Percentiles rank a stretch among this genome's conserved stretches.
phyloP scores from a whole-genome alignment of 2,888 invertebrate species.

The Thymelicus lineola region DNA sequence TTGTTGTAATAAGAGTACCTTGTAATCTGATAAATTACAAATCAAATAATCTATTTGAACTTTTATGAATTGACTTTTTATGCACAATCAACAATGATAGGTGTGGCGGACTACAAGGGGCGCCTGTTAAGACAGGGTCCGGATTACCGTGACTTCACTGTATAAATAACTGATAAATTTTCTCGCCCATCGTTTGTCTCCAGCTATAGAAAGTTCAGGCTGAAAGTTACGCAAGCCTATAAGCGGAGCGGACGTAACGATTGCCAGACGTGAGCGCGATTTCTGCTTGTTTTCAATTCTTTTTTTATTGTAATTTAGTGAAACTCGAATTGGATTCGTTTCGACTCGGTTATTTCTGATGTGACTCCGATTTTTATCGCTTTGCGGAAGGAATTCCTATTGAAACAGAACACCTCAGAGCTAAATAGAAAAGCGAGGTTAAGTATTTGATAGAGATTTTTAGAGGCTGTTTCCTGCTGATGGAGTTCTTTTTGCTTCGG shows the following conservation, averaged over 20 bases:
- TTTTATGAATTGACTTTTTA: too few relatives aligned
- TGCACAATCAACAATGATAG: too few relatives aligned
- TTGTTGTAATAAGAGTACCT: too few relatives aligned
- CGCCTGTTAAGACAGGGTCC: too few relatives aligned
- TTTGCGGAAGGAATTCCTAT: conserved; percentile 15
- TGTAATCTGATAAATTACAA: too few relatives aligned
- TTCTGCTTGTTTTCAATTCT: conserved; percentile 47
- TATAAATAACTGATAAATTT: too few relatives aligned
- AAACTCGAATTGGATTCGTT: conserved; percentile 43
- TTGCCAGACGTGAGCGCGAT: conserved; percentile 41
- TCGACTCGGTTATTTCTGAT: conserved; percentile 36
- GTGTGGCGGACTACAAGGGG: too few relatives aligned
- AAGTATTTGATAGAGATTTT: neutral
- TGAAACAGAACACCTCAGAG: neutral
- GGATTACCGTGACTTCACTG: too few relatives aligned
- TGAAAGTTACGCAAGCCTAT: conserved; percentile 40
- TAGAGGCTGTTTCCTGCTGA: too few relatives aligned
- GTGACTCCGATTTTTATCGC: conserved; percentile 21
- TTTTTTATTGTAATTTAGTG: conserved; percentile 45
- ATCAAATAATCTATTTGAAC: too few relatives aligned
- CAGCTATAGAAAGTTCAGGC: neutral
- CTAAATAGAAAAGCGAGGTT: neutral
- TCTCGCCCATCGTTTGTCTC: conserved; percentile 1
- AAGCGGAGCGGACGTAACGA: conserved; percentile 43
- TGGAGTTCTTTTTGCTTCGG: too few relatives aligned